A percentile compares a stretch with the other conserved stretches of the same genome.
phyloP scores from a whole-genome alignment of 2,113 vertebrate genomes.

The Cathartes aura region DNA sequence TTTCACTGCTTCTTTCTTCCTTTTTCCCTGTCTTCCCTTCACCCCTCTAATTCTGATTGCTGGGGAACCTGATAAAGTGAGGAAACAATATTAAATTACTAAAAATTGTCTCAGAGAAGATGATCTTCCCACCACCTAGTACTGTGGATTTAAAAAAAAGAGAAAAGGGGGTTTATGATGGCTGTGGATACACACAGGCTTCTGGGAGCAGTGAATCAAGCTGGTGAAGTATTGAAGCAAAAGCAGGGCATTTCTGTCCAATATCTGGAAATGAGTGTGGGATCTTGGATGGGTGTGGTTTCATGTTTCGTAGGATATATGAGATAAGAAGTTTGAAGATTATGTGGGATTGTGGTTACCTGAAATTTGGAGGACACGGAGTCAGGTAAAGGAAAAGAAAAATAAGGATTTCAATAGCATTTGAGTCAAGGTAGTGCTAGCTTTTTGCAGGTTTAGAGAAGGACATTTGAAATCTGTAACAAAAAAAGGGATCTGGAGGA shows the following conservation, averaged over 20 bases:
- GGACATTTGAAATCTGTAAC: background rate
- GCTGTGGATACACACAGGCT: background rate
- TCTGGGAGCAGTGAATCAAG: background rate
- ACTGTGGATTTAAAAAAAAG: background rate
- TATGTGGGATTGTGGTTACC: background rate
- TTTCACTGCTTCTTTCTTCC: background rate
- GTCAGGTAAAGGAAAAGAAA: background rate
- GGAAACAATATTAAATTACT: background rate
- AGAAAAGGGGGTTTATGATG: rapidly evolving
- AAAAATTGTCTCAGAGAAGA: background rate
- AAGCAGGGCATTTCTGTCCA: background rate
- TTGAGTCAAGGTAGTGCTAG: background rate
- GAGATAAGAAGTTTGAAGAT: background rate
- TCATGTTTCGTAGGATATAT: background rate
- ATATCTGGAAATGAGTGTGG: background rate
- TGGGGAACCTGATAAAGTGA: background rate
- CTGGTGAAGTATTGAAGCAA: background rate
- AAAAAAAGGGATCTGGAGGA: background rate
- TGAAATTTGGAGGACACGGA: background rate
- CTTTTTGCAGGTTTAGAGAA: background rate
- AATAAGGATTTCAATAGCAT: background rate
- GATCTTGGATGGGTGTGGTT: background rate
- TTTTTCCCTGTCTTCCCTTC: background rate
- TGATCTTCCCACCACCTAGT: background rate
- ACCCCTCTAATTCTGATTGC: background rate